Evolutionary conservation across 2,113 vertebrate species (phyloP).

Genomic region (Puntigrus tetrazona): DNA sequence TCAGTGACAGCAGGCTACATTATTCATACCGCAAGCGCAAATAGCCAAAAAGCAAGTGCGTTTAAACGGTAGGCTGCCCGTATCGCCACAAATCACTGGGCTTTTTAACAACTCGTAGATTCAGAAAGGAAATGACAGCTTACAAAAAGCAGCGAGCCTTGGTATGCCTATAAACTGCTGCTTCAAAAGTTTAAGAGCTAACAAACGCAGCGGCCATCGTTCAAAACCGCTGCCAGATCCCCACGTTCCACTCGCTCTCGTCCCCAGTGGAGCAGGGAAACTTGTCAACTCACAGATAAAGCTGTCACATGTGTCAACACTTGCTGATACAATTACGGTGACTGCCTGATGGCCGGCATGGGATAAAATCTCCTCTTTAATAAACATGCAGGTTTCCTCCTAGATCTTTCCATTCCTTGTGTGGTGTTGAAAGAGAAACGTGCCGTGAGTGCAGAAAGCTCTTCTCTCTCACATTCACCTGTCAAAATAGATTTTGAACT

Average conservation of each 20-base stretch:
- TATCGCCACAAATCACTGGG: not conserved
- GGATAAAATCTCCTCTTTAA: not conserved
- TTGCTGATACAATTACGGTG: not conserved
- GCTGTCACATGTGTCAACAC: constrained; percentile 12
- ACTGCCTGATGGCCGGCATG: not conserved
- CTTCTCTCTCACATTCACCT: not conserved
- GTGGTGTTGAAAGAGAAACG: not conserved
- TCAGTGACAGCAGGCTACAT: not conserved
- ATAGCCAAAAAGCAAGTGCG: not conserved
- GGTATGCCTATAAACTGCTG: not conserved
- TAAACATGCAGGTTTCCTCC: not conserved
- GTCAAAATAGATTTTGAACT: too few species aligned
- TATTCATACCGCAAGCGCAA: not conserved
- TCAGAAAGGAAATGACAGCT: constrained; percentile 5
- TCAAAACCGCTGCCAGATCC: not conserved
- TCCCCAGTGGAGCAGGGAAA: not conserved
- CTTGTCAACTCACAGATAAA: not conserved
- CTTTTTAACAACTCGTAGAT: not conserved
- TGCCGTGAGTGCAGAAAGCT: not conserved
- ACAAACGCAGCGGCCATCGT: not conserved
- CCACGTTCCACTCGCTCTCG: not conserved
- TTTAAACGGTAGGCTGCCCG: not conserved
- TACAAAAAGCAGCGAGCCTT: not conserved
- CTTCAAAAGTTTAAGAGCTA: not conserved
- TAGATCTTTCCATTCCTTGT: not conserved